Conservation (phyloP, 2,797 vertebrate species). For the Acestrorhynchus altus region DNA sequence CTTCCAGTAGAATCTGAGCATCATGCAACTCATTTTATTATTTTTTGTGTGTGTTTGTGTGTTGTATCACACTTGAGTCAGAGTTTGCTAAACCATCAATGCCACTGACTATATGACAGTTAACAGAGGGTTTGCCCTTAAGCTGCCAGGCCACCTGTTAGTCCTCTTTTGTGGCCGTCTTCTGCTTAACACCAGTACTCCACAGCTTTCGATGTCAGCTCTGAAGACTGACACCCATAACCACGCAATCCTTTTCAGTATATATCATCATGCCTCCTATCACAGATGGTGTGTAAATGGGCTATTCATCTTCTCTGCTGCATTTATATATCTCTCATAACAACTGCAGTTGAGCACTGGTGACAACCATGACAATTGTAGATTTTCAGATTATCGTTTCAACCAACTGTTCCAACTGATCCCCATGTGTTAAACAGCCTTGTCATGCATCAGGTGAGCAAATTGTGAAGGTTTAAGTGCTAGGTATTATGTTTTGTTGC, state of each 20-base stretch:
- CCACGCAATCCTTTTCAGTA: slow-evolving; percentile 46
- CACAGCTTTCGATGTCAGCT: slow-evolving; percentile 66
- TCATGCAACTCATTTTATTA: slow-evolving; percentile 63
- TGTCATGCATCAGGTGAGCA: slow-evolving; percentile 21
- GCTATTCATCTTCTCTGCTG: slow-evolving; percentile 64
- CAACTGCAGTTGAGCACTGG: slow-evolving; percentile 60
- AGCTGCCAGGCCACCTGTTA: slow-evolving; percentile 62
- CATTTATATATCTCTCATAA: slow-evolving; percentile 62
- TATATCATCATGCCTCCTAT: slow-evolving; percentile 61
- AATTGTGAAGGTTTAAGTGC: slow-evolving; percentile 39
- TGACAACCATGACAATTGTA: slow-evolving; percentile 67
- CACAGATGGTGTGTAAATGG: slow-evolving; percentile 65
- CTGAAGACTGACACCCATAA: slow-evolving; percentile 65
- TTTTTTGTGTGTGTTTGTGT: too few species aligned
- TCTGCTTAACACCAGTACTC: slow-evolving; percentile 65
- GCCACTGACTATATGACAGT: slow-evolving; percentile 63
- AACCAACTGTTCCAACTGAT: slow-evolving; percentile 3
- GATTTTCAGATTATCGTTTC: slow-evolving; percentile 66
- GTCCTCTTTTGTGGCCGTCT: slow-evolving; percentile 62
- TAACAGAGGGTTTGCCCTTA: slow-evolving; percentile 61
- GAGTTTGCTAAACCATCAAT: slow-evolving; percentile 56
- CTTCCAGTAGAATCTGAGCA: slow-evolving; percentile 35
- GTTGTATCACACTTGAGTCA: slow-evolving; percentile 52
- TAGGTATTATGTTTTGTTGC: slow-evolving; percentile 46
- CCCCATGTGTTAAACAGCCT: slow-evolving; percentile 25